These are phyloP conservation scores for Bombus vancouverensis DNA, from an alignment of 1,140 invertebrate genomes.

Conservation along the genomic window DNA sequence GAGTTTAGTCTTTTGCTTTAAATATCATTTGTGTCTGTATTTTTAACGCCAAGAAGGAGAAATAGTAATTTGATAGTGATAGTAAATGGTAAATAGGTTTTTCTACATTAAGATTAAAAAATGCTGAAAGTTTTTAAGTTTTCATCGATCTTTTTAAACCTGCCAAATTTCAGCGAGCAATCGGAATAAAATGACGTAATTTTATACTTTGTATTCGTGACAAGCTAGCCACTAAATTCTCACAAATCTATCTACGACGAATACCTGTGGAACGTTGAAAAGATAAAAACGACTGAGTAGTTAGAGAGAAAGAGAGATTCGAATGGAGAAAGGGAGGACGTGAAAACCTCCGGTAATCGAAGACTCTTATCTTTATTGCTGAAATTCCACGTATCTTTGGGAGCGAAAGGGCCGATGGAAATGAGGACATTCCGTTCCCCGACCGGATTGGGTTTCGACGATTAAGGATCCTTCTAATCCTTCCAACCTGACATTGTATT, in stretches of 20 bases:
- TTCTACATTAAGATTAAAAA: not conserved
- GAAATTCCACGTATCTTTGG: slow-evolving; percentile 71
- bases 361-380: slow-evolving; percentile 77
- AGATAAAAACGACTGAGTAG: not conserved
- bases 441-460: slow-evolving; percentile 68
- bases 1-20: too few relatives aligned
- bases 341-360: slow-evolving; percentile 63
- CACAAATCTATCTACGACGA: not conserved
- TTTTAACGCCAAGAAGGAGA: not conserved
- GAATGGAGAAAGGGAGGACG: slow-evolving; percentile 1
- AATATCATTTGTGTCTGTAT: not conserved
- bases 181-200: not conserved
- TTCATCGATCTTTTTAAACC: too few relatives aligned
- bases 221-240: not conserved
- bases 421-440: slow-evolving; percentile 73
- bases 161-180: not conserved
- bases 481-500: slow-evolving; percentile 64
- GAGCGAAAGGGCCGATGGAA: slow-evolving; percentile 63
- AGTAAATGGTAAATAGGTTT: not conserved
- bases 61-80: not conserved
- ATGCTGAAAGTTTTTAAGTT: not conserved
- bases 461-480: slow-evolving; percentile 74
- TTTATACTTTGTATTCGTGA: not conserved
- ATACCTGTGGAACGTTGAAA: slow-evolving; percentile 46
- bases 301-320: slow-evolving; percentile 4